phyloP scores from a whole-genome alignment of 35 echinoderm and acorn worm species.

The Acanthaster planci region DNA sequence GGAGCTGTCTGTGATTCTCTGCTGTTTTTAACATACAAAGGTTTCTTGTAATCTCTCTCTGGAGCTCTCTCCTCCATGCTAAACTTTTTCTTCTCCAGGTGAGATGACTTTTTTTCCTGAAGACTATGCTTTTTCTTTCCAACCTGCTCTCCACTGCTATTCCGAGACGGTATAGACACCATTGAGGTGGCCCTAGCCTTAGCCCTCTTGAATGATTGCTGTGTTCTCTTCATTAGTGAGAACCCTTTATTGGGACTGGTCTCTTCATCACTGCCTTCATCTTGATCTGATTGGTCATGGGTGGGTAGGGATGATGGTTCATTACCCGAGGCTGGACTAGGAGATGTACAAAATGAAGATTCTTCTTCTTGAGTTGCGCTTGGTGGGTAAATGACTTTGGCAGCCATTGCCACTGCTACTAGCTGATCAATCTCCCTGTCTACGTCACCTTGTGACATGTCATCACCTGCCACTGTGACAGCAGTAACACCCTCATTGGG shows the following conservation, averaged over 20 bases:
- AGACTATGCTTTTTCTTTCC: background rate
- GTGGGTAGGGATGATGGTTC: background rate
- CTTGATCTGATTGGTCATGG: background rate
- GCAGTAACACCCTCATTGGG: too few species aligned
- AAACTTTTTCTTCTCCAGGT: background rate
- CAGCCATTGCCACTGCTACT: background rate
- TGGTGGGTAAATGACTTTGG: slow-evolving; percentile 9
- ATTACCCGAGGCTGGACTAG: too few species aligned
- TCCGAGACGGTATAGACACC: background rate
- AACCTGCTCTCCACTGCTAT: background rate
- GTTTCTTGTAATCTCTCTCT: too few species aligned
- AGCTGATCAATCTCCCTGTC: slow-evolving; percentile 2
- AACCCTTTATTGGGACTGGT: background rate
- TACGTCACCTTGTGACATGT: background rate
- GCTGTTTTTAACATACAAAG: too few species aligned
- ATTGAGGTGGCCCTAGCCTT: background rate
- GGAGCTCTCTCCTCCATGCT: background rate
- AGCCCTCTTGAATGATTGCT: background rate
- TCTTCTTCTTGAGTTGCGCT: background rate
- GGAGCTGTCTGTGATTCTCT: too few species aligned
- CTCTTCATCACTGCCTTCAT: background rate
- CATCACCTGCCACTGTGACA: too few species aligned
- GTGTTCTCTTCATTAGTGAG: background rate
- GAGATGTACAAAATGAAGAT: background rate
- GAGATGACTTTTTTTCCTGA: background rate